These are phyloP conservation scores for Myocastor coypus DNA, from an alignment of 2,113 vertebrate species.

Conservation along the genomic window DNA sequence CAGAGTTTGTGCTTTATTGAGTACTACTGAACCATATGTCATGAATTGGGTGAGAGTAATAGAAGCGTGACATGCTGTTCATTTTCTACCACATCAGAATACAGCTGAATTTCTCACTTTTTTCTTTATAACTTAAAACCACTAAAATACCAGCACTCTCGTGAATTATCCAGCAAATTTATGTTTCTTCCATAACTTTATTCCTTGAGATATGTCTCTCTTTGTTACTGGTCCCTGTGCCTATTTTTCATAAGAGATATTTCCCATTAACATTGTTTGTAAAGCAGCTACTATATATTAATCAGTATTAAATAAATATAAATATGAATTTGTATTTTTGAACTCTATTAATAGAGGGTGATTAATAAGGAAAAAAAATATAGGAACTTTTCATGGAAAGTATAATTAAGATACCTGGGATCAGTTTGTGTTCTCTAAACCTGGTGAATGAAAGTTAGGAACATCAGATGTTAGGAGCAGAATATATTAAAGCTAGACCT, in stretches of 20 bases:
- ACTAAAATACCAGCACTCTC: neutral
- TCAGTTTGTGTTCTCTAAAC: no score
- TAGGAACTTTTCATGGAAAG: neutral
- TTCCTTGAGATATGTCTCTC: neutral
- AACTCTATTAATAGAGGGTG: neutral
- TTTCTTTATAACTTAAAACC: neutral
- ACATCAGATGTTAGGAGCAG: no score
- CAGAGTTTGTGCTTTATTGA: conserved; percentile 25
- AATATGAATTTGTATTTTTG: neutral
- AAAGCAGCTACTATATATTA: neutral
- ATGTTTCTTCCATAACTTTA: neutral
- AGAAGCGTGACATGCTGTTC: neutral
- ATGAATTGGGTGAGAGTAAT: neutral
- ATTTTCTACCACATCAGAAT: conserved; percentile 38
- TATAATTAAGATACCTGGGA: no score
- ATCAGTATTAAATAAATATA: neutral
- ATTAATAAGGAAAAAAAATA: neutral
- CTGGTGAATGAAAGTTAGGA: no score
- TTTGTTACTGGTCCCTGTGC: neutral
- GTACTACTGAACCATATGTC: neutral
- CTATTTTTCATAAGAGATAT: neutral
- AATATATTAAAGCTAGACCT: no score
- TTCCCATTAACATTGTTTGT: neutral
- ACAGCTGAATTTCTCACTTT: neutral
- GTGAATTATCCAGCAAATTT: neutral